These are phyloP conservation scores for Ceriagrion tenellum DNA, from an alignment of 2,888 invertebrate species.

Conservation along the genomic window DNA sequence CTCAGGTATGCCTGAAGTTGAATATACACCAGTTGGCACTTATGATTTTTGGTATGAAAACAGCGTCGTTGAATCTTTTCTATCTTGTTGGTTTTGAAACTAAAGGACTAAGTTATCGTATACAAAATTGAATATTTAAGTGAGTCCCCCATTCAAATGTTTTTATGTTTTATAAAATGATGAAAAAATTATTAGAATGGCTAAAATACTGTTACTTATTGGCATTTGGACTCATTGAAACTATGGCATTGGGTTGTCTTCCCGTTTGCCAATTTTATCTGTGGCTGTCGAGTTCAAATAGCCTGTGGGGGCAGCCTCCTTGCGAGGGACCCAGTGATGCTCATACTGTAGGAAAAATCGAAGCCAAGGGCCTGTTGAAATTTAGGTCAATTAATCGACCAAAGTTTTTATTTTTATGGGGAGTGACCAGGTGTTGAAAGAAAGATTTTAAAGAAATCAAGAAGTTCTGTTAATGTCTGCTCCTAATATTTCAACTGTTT, in stretches of 20 bases:
- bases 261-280: neutral
- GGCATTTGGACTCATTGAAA: neutral
- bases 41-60: neutral
- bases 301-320: neutral
- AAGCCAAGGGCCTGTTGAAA: slow-evolving; percentile 32
- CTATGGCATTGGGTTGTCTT: neutral
- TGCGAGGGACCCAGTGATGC: neutral
- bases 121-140: neutral
- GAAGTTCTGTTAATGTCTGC: slow-evolving; percentile 50
- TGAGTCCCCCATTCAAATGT: neutral
- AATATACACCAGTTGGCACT: neutral
- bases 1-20: slow-evolving; percentile 57
- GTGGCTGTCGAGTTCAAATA: neutral
- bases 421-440: slow-evolving; percentile 44
- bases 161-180: neutral
- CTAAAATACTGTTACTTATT: neutral
- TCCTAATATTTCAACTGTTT: slow-evolving; percentile 50
- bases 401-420: slow-evolving; percentile 55
- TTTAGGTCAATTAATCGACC: slow-evolving; percentile 46
- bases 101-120: neutral
- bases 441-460: slow-evolving; percentile 11
- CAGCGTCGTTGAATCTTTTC: neutral
- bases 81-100: neutral
- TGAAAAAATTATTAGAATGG: neutral
- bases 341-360: neutral